phyloP scores from a whole-genome alignment of 2,797 vertebrate genomes.

The Onychomys leucogaster region DNA sequence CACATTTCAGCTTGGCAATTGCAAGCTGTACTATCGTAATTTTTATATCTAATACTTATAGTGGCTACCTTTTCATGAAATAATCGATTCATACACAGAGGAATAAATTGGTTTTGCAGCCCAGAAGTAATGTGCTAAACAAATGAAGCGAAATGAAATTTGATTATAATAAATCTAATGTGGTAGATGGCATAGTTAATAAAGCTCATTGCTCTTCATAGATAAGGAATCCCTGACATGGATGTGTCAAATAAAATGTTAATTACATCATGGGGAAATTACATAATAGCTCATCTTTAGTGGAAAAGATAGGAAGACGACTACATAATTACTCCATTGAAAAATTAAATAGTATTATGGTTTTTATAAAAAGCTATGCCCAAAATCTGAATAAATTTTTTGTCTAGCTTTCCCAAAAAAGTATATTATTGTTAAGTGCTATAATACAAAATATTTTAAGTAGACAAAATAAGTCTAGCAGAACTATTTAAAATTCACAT shows the following conservation, averaged over 20 bases:
- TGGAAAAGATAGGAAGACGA: constrained; percentile 77
- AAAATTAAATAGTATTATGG: constrained; percentile 80
- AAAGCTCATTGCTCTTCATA: constrained; percentile 79
- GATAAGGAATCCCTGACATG: constrained; percentile 68
- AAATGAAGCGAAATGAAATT: constrained; percentile 77
- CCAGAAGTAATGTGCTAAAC: constrained; percentile 68
- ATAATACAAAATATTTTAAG: constrained; percentile 60
- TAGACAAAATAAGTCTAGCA: constrained; percentile 48
- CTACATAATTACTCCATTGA: constrained; percentile 74
- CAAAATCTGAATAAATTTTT: constrained; percentile 73
- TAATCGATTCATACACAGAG: constrained; percentile 70
- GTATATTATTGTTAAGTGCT: constrained; percentile 56
- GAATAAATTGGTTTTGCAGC: constrained; percentile 68
- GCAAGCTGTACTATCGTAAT: constrained; percentile 38
- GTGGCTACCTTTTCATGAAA: constrained; percentile 57
- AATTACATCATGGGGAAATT: constrained; percentile 75
- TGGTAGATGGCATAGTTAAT: constrained; percentile 73
- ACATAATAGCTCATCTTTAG: constrained; percentile 71
- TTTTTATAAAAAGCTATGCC: constrained; percentile 78
- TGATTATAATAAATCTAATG: constrained; percentile 81
- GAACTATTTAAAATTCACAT: constrained; percentile 61
- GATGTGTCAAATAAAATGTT: constrained; percentile 79
- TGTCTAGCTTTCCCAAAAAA: constrained; percentile 72
- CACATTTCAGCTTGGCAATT: constrained; percentile 45
- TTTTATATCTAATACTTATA: constrained; percentile 61